Conservation (phyloP, 1,140 invertebrate genomes). For the Papilio helenus region DNA sequence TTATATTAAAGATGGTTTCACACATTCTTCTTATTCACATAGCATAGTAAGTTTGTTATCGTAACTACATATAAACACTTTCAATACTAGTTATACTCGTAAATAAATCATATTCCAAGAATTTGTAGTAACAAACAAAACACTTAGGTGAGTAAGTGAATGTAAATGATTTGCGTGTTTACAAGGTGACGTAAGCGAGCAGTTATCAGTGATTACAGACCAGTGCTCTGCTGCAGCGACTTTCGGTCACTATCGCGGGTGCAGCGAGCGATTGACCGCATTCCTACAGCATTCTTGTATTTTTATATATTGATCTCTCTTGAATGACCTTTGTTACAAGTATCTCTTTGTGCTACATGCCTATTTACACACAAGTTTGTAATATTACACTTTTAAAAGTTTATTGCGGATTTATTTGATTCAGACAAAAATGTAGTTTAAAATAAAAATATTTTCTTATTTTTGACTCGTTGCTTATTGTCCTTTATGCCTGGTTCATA, state of each 20-base stretch:
- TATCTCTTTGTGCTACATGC: background rate
- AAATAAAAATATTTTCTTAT: too few relatives aligned
- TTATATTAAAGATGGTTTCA: background rate
- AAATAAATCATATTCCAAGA: conserved; percentile 14
- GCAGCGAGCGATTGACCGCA: conserved; percentile 17
- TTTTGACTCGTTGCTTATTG: background rate
- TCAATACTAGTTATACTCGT: background rate
- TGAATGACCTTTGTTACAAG: background rate
- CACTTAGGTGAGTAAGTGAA: conserved; percentile 32
- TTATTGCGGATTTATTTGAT: background rate
- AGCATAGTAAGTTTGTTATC: background rate
- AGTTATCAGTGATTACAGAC: conserved; percentile 13
- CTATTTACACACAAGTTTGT: background rate
- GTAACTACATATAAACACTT: background rate
- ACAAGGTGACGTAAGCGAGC: conserved; percentile 19
- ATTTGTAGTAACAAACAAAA: conserved; percentile 25
- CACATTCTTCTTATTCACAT: background rate
- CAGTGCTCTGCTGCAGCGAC: background rate
- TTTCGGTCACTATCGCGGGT: conserved; percentile 28
- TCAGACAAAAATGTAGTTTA: too few relatives aligned
- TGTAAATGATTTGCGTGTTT: conserved; percentile 26
- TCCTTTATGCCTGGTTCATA: too few relatives aligned
- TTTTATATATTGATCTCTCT: conserved; percentile 14
- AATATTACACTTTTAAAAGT: background rate
- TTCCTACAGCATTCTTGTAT: conserved; percentile 15